Base-by-base conservation (phyloP, 2,113 vertebrate species). In the Drymodes brunneopygia region DNA sequence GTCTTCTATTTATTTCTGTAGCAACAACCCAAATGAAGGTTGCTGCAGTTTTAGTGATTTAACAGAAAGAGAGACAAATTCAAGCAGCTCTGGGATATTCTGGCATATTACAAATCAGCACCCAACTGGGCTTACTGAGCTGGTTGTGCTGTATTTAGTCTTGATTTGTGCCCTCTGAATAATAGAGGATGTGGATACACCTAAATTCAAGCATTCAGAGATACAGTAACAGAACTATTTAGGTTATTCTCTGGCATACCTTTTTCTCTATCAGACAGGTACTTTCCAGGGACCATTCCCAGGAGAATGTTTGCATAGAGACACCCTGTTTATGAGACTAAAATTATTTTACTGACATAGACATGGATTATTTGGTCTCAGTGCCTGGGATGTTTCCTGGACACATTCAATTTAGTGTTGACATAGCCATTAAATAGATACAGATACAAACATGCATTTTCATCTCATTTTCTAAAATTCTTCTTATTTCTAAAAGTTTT, bases 1-100 rank as follows among this genome's bases (percentile, higher is more conserved):
- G 5, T 86, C 82, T 81, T 90, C 92, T 86, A 27, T 84, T 93
- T 83, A 88, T 90, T 93, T 88, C 92, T 90, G 75, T 33, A 95
- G 36, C 80, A 83, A 35, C 50, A 88, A 10, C 48, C 44, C 57
- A 75, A 78, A 88, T 53, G 51, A 90, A 95, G 56, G 35, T 67
- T 88, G 75, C 65, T n/a, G 25, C 60, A 88, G 36, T 94, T 90
- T 61, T 40, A 93, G 40, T 75, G 72, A 86, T 94, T 78, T 81
- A 88, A 77, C 40, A 12, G 53, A 35, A 80, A 87, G 73, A 86
- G 28, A 77, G 4, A 54, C 7, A 78, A 67, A 67, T 51, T 78
- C 28, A 78, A 90, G 67, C 51, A 92, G 47, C 15, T 71, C 22
- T 77, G 21, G 77, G 56, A 38, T 70, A 61, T 42, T 85, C 53